Base-by-base conservation (phyloP, 2,888 invertebrate genomes). In the Julus scanicus region DNA sequence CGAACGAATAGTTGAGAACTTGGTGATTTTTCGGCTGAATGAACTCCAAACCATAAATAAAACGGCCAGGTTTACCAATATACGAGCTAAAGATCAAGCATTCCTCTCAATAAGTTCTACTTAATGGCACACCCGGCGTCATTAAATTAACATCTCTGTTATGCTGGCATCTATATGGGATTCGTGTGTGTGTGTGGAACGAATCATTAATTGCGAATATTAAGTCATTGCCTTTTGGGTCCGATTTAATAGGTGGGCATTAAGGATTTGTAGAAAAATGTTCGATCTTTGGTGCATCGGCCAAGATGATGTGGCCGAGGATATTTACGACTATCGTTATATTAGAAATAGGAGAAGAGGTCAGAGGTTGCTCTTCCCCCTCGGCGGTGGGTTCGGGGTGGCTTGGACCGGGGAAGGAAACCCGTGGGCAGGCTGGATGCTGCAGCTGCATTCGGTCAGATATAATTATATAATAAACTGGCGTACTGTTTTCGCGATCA, bases 401-500 rank as follows among this genome's bases (percentile, higher is more conserved):
- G 53, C 53, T 53, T 17, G 53, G 53, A 13, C 53, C 15, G 53
- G 17, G 17, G 17, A 53, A 53, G 17, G 15, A 53, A 53, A 53
- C 53, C 53, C n/a, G 71, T n/a, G n/a, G 71, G 71, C 29, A 71
- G 29, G 29, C 29, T 71, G 71, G 71, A 63, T n/a, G 71, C 71
- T 29, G 71, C 71, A 71, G 71, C 71, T 71, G 71, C 71, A 71
- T 71, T 71, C 13, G 71, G 71, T 2, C n/a, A 71, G 71, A 71
- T 71, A 71, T 71, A 71, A 71, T 71, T 71, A 71, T 71, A 71
- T 71, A 71, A 71, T 71, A 71, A 71, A 71, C 71, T 71, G 71
- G 71, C 29, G 71, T 71, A 71, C 71, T 71, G 71, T 71, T 71
- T 71, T 71, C 71, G 11, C 20, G 71, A 71, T 71, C 71, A 37